Evolutionary conservation across 2,888 invertebrate genomes (phyloP).

Genomic region (Parapristionchus giblindavisi): DNA sequence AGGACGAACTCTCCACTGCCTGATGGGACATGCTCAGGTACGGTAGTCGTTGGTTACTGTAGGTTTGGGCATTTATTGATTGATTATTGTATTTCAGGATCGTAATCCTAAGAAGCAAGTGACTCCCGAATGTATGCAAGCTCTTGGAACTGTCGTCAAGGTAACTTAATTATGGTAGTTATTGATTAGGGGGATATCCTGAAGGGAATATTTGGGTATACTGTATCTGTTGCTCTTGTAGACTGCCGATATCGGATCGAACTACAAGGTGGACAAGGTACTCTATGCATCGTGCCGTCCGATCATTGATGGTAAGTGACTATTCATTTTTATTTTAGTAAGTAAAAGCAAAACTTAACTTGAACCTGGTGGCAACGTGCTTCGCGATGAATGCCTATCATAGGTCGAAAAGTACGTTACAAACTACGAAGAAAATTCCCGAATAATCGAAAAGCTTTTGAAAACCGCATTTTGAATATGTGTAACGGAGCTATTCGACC

Average conservation of each 20-base stretch:
- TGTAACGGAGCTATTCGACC: no score
- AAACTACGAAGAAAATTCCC: no score
- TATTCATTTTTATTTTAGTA: no score
- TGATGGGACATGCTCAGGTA: slow-evolving; percentile 77
- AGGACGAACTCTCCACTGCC: slow-evolving; percentile 87
- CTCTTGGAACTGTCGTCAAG: slow-evolving; percentile 52
- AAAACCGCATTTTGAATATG: no score
- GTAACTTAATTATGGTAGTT: slow-evolving; percentile 34
- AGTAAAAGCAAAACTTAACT: no score
- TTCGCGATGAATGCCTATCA: no score
- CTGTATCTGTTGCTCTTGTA: slow-evolving; percentile 64
- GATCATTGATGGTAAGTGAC: slow-evolving; percentile 60
- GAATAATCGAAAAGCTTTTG: no score
- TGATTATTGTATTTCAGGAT: slow-evolving; percentile 32
- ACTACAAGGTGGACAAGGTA: slow-evolving; percentile 85
- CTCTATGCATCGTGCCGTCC: slow-evolving; percentile 62
- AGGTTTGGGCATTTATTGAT: not conserved
- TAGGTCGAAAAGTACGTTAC: no score
- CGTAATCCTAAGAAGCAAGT: slow-evolving; percentile 58
- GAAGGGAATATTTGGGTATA: not conserved
- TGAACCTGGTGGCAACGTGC: no score
- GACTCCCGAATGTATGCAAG: slow-evolving; percentile 59
- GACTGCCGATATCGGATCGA: slow-evolving; percentile 90
- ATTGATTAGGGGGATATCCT: not conserved
- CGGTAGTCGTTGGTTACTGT: slow-evolving; percentile 11